Percentiles rank a stretch among this genome's conserved stretches.
phyloP scores from a whole-genome alignment of 2,888 invertebrate genomes.

The Nezara viridula region DNA sequence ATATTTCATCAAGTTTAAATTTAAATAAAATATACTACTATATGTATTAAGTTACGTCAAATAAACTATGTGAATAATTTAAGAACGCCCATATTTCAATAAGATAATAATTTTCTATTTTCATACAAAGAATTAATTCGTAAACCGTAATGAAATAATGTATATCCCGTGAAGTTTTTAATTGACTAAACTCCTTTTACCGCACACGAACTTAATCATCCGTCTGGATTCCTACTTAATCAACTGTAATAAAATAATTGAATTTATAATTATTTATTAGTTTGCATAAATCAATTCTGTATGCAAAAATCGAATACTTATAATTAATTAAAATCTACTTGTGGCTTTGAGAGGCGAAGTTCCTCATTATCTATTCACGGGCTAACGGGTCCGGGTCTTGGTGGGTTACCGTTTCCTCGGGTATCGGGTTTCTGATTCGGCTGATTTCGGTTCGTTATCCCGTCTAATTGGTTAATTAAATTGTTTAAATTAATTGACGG shows the following conservation, averaged over 20 bases:
- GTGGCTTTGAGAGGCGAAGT: neutral
- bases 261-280: neutral
- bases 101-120: neutral
- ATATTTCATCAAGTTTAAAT: too few species aligned
- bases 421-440: constrained; percentile 3
- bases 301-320: neutral
- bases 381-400: constrained; percentile 21
- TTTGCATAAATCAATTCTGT: neutral
- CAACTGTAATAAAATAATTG: neutral
- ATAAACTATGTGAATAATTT: too few species aligned
- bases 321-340: neutral
- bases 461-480: neutral
- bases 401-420: constrained; percentile 46
- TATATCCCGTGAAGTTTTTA: too few species aligned
- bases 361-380: constrained; percentile 31
- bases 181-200: too few species aligned
- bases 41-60: too few species aligned
- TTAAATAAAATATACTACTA: too few species aligned
- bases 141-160: too few species aligned
- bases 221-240: too few species aligned
- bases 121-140: neutral
- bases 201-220: neutral
- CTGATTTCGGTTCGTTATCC: neutral
- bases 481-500: neutral
- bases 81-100: neutral